These are phyloP conservation scores for Cosmia pyralina DNA, from an alignment of 2,888 invertebrate genomes.

Conservation along the genomic window DNA sequence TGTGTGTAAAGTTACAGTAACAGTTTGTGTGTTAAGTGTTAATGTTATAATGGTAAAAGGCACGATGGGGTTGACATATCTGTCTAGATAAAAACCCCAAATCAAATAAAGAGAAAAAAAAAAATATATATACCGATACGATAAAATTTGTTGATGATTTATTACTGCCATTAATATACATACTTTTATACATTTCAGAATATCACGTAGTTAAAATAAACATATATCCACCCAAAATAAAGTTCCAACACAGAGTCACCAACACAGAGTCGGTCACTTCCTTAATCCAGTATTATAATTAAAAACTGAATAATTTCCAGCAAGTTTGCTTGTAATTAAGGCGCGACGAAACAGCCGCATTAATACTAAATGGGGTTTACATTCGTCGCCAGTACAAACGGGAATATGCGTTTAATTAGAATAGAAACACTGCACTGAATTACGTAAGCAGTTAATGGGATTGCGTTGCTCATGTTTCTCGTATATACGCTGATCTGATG, in stretches of 20 bases:
- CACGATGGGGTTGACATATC: no score
- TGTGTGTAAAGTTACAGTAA: no score
- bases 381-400: slow-evolving; percentile 55
- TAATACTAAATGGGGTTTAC: slow-evolving; percentile 70
- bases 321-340: slow-evolving; percentile 69
- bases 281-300: slow-evolving; percentile 70
- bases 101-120: no score
- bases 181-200: background rate
- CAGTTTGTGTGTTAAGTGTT: no score
- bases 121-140: background rate
- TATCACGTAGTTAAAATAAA: background rate
- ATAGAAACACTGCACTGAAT: slow-evolving; percentile 56
- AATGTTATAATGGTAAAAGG: no score
- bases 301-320: slow-evolving; percentile 72
- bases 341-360: slow-evolving; percentile 64
- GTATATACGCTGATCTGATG: slow-evolving; percentile 14
- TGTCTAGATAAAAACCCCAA: no score
- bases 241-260: background rate
- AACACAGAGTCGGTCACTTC: slow-evolving; percentile 55
- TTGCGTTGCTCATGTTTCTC: slow-evolving; percentile 39
- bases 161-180: background rate
- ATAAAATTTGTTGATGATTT: background rate
- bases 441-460: slow-evolving; percentile 46
- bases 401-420: slow-evolving; percentile 63
- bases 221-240: background rate